Evolutionary conservation across 1,140 invertebrate species (phyloP).

Genomic region (Wasmannia auropunctata): DNA sequence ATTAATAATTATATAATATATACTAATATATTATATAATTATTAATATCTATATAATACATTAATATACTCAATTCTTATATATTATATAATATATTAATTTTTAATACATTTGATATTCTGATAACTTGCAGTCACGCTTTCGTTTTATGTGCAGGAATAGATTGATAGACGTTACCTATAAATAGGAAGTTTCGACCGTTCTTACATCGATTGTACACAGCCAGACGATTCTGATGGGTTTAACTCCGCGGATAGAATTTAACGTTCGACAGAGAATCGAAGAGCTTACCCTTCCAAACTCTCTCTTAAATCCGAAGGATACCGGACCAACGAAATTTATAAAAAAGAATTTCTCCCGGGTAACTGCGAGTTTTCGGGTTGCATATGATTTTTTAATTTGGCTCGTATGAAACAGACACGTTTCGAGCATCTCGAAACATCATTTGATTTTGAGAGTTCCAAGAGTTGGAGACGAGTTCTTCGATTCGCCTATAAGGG

Average conservation of each 20-base stretch:
- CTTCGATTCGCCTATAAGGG: not conserved
- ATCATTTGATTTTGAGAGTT: not conserved
- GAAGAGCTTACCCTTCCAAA: not conserved
- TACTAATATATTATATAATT: not conserved
- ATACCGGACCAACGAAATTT: not conserved
- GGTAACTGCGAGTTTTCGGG: no score
- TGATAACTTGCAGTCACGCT: not conserved
- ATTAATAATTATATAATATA: not conserved
- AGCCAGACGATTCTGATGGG: not conserved
- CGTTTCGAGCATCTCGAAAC: not conserved
- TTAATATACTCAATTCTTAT: no score
- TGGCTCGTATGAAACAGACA: not conserved
- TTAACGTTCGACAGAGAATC: not conserved
- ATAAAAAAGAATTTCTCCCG: not conserved
- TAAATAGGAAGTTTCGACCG: not conserved
- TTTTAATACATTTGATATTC: not conserved
- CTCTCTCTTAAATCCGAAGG: not conserved
- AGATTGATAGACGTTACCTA: not conserved
- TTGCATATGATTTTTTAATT: not conserved
- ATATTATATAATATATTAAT: not conserved
- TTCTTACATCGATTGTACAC: not conserved
- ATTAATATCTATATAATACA: not conserved
- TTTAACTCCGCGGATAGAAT: not conserved
- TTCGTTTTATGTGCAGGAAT: not conserved
- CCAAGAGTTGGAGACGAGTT: not conserved